Evolutionary conservation across 2,113 vertebrate species (phyloP).

Genomic region (Corythornis vintsioides): DNA sequence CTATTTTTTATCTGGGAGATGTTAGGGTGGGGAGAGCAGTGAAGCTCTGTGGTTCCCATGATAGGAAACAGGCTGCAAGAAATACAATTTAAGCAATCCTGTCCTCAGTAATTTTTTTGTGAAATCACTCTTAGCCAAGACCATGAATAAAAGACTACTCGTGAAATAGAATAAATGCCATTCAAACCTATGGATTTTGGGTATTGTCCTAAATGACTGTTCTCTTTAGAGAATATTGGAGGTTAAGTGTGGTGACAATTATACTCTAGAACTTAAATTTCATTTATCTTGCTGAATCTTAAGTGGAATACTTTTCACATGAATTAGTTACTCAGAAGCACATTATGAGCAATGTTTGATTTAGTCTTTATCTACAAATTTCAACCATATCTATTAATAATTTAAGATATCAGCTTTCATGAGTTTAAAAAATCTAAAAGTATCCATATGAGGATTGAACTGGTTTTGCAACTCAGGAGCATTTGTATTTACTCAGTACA

Average conservation of each 20-base stretch:
- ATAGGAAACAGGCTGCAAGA: background rate
- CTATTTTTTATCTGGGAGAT: background rate
- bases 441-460: background rate
- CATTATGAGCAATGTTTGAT: background rate
- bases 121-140: constrained; percentile 7
- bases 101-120: background rate
- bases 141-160: background rate
- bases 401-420: background rate
- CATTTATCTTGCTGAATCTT: background rate
- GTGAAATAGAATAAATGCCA: background rate
- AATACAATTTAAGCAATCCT: background rate
- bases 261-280: background rate
- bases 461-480: background rate
- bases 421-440: background rate
- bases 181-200: background rate
- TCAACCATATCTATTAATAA: background rate
- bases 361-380: background rate
- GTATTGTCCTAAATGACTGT: background rate
- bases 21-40: background rate
- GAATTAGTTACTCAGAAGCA: background rate
- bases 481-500: background rate
- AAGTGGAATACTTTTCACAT: background rate
- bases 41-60: background rate
- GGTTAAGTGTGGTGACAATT: background rate
- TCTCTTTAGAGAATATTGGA: background rate